Conservation (phyloP, 2,888 invertebrate genomes). For the Agonopterix subpropinquella region DNA sequence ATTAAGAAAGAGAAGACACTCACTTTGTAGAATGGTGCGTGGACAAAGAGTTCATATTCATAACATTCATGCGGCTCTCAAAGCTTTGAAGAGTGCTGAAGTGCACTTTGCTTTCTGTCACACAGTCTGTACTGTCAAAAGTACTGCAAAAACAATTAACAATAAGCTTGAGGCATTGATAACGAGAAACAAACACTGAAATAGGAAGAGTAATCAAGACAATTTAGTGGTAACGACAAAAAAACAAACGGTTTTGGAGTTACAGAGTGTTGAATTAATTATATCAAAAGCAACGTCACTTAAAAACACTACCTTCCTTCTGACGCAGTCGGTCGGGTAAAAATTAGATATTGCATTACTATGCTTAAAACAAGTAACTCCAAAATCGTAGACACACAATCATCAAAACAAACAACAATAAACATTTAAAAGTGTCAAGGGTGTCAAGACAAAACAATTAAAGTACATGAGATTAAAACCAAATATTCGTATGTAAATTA, state of each 20-base stretch:
- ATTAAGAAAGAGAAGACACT: conserved; percentile 38
- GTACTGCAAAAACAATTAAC: conserved; percentile 71
- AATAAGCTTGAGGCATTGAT: conserved; percentile 42
- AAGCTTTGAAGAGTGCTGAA: conserved; percentile 58
- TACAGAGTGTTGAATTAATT: too few species aligned
- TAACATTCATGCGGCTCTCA: conserved; percentile 70
- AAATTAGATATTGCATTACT: too few species aligned
- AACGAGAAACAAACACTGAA: conserved; percentile 3
- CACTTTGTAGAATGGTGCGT: conserved; percentile 65
- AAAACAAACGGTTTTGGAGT: too few species aligned
- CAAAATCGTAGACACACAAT: too few species aligned
- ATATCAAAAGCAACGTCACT: too few species aligned
- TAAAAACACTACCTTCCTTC: too few species aligned
- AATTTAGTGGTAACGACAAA: too few species aligned
- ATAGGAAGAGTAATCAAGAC: neutral
- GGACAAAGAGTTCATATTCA: conserved; percentile 63
- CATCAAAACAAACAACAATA: neutral
- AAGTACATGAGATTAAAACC: too few species aligned
- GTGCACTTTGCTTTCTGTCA: conserved; percentile 49
- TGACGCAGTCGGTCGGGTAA: too few species aligned
- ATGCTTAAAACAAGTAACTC: too few species aligned
- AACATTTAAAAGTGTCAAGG: neutral
- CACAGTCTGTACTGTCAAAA: conserved; percentile 73
- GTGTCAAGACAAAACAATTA: neutral
- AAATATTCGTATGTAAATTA: too few species aligned